Percentiles rank a stretch among this genome's conserved stretches.
Evolutionary conservation across 92 coral and sea anemone genomes (phyloP).

Genomic region (Heliopora coerulea): DNA sequence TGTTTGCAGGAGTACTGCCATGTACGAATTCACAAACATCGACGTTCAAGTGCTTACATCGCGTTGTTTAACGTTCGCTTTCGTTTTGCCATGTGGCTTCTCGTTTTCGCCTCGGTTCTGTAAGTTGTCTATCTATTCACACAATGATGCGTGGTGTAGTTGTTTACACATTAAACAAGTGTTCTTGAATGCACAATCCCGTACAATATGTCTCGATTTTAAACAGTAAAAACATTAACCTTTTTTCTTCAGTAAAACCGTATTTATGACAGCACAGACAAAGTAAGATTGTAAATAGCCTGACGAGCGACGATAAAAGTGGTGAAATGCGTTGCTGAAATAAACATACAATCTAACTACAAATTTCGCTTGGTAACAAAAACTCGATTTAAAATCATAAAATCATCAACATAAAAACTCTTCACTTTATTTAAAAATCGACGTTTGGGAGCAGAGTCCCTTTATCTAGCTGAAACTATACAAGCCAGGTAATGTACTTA

Average conservation of each 20-base stretch:
- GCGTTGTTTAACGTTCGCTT: not conserved
- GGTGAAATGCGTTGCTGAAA: too few species aligned
- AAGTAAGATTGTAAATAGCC: too few species aligned
- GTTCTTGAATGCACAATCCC: not conserved
- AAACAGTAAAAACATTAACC: slow-evolving; percentile 1
- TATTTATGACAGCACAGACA: too few species aligned
- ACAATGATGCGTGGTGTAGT: not conserved
- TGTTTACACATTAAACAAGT: not conserved
- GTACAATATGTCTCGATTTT: not conserved
- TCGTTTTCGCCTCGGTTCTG: not conserved
- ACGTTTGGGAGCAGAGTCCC: too few species aligned
- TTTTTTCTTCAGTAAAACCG: not conserved
- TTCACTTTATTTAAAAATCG: too few species aligned
- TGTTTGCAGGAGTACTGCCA: slow-evolving; percentile 41
- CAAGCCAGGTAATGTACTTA: too few species aligned
- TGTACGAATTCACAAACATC: slow-evolving; percentile 2
- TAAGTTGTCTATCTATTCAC: not conserved
- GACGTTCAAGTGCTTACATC: not conserved
- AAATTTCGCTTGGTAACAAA: too few species aligned
- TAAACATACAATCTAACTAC: too few species aligned
- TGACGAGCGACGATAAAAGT: too few species aligned
- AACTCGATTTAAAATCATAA: too few species aligned
- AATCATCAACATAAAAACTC: too few species aligned
- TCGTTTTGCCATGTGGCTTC: not conserved
- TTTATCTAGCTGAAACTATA: too few species aligned